Evolutionary conservation across 2,888 invertebrate genomes (phyloP).

Genomic region (Allolobophora icterica): DNA sequence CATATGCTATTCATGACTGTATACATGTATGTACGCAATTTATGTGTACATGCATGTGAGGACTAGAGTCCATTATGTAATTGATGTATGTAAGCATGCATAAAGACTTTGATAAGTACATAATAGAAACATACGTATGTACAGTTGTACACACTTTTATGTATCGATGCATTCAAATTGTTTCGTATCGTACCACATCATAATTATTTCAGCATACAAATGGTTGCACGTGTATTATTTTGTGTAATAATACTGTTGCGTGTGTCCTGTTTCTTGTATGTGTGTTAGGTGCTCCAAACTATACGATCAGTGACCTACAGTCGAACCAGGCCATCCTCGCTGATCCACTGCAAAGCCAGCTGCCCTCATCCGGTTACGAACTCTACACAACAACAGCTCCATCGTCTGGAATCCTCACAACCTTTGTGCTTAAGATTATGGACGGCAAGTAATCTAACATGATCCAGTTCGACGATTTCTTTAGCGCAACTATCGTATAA

Average conservation of each 20-base stretch:
- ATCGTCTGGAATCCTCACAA: not conserved
- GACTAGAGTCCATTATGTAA: no score
- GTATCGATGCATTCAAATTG: not conserved
- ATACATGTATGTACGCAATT: no score
- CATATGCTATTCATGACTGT: no score
- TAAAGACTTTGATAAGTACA: not conserved
- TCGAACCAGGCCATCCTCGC: not conserved
- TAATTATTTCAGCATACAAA: no score
- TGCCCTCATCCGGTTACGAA: not conserved
- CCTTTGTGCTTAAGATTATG: constrained; percentile 15
- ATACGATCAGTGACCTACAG: not conserved
- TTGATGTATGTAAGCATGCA: not conserved
- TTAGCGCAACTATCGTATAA: not conserved
- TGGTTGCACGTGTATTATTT: no score
- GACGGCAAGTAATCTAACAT: not conserved
- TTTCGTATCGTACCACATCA: not conserved
- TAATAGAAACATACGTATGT: not conserved
- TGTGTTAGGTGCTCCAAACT: not conserved
- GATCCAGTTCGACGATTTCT: not conserved
- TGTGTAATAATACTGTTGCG: not conserved
- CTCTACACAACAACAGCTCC: not conserved
- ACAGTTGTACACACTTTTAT: no score
- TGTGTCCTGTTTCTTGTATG: not conserved
- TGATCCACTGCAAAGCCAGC: not conserved
- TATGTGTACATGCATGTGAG: no score